phyloP scores from a whole-genome alignment of 2,888 invertebrate genomes.

The Sarcophaga rosellei region DNA sequence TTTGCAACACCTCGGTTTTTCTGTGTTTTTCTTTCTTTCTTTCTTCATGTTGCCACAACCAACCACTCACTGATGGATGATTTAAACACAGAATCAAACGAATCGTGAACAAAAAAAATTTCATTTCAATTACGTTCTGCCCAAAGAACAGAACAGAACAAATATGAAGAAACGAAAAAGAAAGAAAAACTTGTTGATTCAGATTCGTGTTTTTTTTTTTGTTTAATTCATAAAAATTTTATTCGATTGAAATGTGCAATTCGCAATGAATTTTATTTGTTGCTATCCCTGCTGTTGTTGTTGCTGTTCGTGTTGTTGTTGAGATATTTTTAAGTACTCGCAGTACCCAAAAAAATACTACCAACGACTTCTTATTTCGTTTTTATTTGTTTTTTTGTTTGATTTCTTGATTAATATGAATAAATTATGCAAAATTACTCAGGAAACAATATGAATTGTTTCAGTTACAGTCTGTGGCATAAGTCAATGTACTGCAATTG shows the following conservation, averaged over 20 bases:
- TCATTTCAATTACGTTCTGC: conserved; percentile 56
- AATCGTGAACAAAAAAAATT: conserved; percentile 11
- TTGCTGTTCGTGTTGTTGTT: not conserved
- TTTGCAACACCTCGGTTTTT: conserved; percentile 10
- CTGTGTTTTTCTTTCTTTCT: not conserved
- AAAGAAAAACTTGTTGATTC: conserved; percentile 71
- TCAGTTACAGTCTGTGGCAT: too few species aligned
- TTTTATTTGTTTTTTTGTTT: too few species aligned
- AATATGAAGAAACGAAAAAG: too few species aligned
- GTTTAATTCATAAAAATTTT: conserved; percentile 77
- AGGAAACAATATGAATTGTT: too few species aligned
- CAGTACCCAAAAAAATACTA: too few species aligned
- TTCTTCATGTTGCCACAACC: conserved; percentile 28
- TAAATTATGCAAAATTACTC: conserved; percentile 13
- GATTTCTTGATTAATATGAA: conserved; percentile 38
- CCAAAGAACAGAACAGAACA: conserved; percentile 40
- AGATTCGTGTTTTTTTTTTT: too few species aligned
- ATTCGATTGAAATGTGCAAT: conserved; percentile 22
- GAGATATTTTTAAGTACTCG: not conserved
- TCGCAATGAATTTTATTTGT: not conserved
- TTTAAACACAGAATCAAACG: conserved; percentile 42
- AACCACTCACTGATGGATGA: conserved; percentile 60
- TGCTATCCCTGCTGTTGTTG: not conserved
- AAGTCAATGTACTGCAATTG: too few species aligned
- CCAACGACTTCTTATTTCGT: too few species aligned